Evolutionary conservation across 2,797 vertebrate genomes (phyloP).

Genomic region (Semaprochilodus insignis): DNA sequence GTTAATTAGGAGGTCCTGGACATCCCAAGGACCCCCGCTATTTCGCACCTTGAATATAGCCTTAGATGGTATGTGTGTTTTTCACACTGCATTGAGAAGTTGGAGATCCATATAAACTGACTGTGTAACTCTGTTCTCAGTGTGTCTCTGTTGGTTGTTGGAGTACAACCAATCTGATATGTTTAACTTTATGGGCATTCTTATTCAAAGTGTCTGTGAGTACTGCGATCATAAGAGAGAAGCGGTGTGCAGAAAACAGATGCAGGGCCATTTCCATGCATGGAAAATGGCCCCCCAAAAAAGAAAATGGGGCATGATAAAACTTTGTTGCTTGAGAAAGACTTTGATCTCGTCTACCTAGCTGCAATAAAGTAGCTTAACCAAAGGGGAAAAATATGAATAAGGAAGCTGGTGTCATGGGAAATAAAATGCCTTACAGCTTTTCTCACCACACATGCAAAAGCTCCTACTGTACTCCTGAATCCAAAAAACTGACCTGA

Average conservation of each 20-base stretch:
- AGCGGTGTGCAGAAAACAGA: constrained; percentile 69
- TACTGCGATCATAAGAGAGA: constrained; percentile 66
- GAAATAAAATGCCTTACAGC: constrained; percentile 66
- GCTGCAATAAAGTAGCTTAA: constrained; percentile 62
- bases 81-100: constrained; percentile 62
- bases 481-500: constrained; percentile 13
- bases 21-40: too few relatives aligned
- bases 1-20: too few relatives aligned
- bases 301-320: constrained; percentile 69
- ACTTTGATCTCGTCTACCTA: constrained; percentile 75
- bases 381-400: constrained; percentile 52
- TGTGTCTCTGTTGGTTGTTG: constrained; percentile 72
- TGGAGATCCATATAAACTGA: constrained; percentile 44
- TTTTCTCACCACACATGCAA: constrained; percentile 45
- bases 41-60: background rate
- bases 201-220: constrained; percentile 66
- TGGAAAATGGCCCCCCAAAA: constrained; percentile 70
- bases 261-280: constrained; percentile 70
- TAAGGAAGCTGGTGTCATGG: constrained; percentile 53
- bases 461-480: constrained; percentile 29
- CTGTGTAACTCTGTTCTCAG: constrained; percentile 63
- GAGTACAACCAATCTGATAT: constrained; percentile 72
- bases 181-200: constrained; percentile 72
- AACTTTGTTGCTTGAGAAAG: constrained; percentile 63
- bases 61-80: background rate